Evolutionary conservation across 2,888 invertebrate genomes (phyloP), one percentile per base, ranked within the genome.

Genomic region (Zygogramma bicolorata): DNA sequence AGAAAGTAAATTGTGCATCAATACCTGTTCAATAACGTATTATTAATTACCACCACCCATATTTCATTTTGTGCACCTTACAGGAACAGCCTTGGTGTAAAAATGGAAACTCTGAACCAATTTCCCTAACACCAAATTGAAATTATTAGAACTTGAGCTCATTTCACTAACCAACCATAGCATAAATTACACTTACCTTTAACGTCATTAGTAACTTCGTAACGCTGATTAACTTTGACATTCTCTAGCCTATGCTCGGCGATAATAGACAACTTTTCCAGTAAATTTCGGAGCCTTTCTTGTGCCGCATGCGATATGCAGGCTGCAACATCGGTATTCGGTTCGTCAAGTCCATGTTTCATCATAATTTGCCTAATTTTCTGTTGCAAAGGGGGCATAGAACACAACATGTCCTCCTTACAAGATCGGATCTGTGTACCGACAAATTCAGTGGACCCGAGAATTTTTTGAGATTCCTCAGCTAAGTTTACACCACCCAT

Each of bases 401-500:
- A 93, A 78, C 97, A 91, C 85, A 97, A 93, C 82, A 92, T 92
- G 86, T 98, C 97, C 84, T 98, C 98, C 87, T 97, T 97, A 88
- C 97, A 97, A 0, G 97, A 97, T 76, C 93, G 87, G 75, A 92
- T 92, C 85, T 93, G 93, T n/a, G 92, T 92, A 18, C 93, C 93
- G 60, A 94, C 92, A 83, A 93, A 92, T 82, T 94, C 93, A 20
- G 93, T 93, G 6, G 93, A 91, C n/a, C 94, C 94, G 73, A 98
- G 90, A 83, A 98, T 98, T 86, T 96, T 93, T 86, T 97, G 97
- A 40, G 95, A 94, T 88, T 99, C 98, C 88, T 99, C 98, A 0
- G 95, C 95, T 82, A 99, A 90, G 88, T 99, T 99, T 68, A 99
- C 98, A 63, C 98, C 98, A 76, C 98, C 98, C 98, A 99, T 98